Conservation (phyloP, 2,797 vertebrate species). For the Mycteria americana region DNA sequence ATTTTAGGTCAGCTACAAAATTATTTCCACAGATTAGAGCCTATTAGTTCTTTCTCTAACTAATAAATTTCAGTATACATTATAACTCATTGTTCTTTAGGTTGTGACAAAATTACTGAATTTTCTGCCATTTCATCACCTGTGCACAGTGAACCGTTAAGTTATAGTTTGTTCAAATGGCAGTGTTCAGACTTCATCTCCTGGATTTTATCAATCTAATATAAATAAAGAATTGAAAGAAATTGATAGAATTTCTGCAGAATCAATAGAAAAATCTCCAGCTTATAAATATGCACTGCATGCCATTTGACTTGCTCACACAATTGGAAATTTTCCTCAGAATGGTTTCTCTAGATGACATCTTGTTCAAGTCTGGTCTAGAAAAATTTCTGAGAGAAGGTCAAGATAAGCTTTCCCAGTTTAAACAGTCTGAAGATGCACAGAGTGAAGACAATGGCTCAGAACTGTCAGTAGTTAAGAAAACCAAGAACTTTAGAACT, state of each 20-base stretch:
- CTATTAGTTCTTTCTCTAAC: background rate
- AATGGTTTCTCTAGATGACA: background rate
- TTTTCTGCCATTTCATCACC: background rate
- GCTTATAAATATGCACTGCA: background rate
- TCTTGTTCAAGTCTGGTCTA: background rate
- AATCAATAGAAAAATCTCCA: background rate
- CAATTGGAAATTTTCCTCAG: background rate
- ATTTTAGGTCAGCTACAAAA: background rate
- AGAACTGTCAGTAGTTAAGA: background rate
- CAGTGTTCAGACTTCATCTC: background rate
- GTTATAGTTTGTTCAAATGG: background rate
- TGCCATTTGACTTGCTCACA: background rate
- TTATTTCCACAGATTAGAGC: background rate
- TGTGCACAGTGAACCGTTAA: background rate
- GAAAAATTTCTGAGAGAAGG: background rate
- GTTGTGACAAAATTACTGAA: background rate
- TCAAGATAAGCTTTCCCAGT: background rate
- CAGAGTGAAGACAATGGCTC: background rate
- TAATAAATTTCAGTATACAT: background rate
- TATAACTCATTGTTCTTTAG: background rate
- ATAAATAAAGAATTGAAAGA: background rate
- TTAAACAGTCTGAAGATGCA: background rate
- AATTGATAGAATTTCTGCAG: background rate
- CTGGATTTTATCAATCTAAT: background rate
- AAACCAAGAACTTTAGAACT: background rate